Evolutionary conservation across 1,140 invertebrate genomes (phyloP).

Genomic region (Hetaerina americana): DNA sequence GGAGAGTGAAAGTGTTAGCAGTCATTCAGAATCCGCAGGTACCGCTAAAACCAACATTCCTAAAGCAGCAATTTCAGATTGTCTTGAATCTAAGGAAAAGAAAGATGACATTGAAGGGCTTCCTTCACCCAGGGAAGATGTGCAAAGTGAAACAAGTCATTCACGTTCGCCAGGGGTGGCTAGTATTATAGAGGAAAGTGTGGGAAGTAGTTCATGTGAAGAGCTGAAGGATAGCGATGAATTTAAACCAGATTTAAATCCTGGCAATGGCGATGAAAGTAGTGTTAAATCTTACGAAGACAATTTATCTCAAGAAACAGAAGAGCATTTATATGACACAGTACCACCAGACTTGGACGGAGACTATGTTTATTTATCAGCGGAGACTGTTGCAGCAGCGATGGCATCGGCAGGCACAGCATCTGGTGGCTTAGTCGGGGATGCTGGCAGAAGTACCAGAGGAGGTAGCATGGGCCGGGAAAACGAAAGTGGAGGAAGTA

Average conservation of each 20-base stretch:
- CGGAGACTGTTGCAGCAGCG: neutral
- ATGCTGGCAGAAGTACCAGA: neutral
- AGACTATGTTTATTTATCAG: conserved; percentile 54
- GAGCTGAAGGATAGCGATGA: no score
- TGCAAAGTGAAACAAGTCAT: neutral
- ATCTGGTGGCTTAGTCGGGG: neutral
- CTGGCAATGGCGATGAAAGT: neutral
- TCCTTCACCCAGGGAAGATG: neutral
- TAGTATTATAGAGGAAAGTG: neutral
- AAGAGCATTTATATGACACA: conserved; percentile 71
- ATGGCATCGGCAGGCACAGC: neutral
- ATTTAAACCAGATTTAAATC: neutral
- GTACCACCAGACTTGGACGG: conserved; percentile 64
- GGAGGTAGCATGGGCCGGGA: neutral
- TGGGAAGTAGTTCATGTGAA: no score
- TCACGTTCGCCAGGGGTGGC: neutral
- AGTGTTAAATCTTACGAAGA: neutral
- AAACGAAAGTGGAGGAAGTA: conserved; percentile 16
- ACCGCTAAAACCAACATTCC: neutral
- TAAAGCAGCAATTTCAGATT: neutral
- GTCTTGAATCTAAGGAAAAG: neutral
- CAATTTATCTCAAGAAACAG: conserved; percentile 21
- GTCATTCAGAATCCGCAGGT: neutral
- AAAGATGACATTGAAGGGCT: neutral
- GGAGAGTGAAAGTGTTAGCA: neutral